These are phyloP conservation scores for Rotaria sp. DNA, from an alignment of 2,888 invertebrate species.

Conservation along the genomic window DNA sequence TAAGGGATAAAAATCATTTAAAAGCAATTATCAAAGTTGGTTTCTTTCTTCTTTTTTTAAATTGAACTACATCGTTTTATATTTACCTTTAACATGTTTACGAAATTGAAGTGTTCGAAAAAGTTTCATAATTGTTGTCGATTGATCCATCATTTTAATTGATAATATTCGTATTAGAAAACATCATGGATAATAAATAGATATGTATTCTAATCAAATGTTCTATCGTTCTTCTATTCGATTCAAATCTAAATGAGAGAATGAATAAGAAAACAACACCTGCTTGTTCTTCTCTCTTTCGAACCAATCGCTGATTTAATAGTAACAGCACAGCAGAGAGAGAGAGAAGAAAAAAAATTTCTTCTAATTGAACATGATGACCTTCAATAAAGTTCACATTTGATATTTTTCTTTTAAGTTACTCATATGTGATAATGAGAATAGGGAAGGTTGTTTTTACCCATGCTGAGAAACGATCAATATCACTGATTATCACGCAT, in stretches of 20 bases:
- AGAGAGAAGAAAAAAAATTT: not conserved
- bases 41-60: not conserved
- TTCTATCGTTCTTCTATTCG: not conserved
- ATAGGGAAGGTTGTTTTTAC: not conserved
- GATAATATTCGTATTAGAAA: not conserved
- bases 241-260: not conserved
- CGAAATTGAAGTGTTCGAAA: slow-evolving; percentile 19
- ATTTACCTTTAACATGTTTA: slow-evolving; percentile 21
- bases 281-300: not conserved
- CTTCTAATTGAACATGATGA: slow-evolving; percentile 12
- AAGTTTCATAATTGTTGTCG: not conserved
- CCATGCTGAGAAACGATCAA: slow-evolving; percentile 22
- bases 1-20: no score
- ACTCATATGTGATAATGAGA: slow-evolving; percentile 19
- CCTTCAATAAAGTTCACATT: slow-evolving; percentile 3
- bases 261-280: not conserved
- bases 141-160: not conserved
- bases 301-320: not conserved
- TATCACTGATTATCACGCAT: slow-evolving; percentile 8
- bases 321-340: not conserved
- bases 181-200: not conserved
- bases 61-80: not conserved
- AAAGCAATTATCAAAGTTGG: no score
- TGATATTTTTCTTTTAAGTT: slow-evolving; percentile 10
- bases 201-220: not conserved